These are phyloP conservation scores for Coelinius sp. DNA, from an alignment of 2,888 invertebrate species.

Conservation along the genomic window DNA sequence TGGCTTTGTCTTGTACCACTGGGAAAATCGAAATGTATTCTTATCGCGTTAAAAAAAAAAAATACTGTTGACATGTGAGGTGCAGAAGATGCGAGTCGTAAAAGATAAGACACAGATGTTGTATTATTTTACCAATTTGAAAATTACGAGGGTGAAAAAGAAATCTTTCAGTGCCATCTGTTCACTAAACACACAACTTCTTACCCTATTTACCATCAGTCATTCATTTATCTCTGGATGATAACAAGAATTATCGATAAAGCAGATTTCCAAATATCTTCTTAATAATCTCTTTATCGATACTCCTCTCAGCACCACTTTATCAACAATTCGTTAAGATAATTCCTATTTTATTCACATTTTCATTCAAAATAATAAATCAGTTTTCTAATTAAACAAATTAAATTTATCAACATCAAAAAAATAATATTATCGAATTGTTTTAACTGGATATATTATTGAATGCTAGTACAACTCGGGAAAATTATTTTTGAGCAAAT, in stretches of 20 bases:
- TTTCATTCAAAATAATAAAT: neutral
- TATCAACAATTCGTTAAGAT: neutral
- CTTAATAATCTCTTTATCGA: neutral
- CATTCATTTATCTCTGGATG: neutral
- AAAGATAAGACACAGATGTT: conserved; percentile 16
- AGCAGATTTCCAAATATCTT: neutral
- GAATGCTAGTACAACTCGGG: neutral
- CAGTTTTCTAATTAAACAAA: neutral
- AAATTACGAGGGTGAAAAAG: neutral
- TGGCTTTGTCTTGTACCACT: neutral
- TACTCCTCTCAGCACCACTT: neutral
- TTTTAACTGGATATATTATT: neutral
- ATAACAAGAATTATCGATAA: neutral
- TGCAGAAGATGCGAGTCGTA: neutral
- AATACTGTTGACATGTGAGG: conserved; percentile 9
- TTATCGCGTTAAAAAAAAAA: conserved; percentile 3
- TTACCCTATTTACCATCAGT: neutral
- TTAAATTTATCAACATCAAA: neutral
- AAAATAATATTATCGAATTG: neutral
- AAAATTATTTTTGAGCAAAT: neutral
- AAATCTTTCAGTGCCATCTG: neutral
- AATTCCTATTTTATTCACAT: neutral
- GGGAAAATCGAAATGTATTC: neutral
- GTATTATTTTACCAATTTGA: neutral
- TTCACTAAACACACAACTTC: neutral